Conservation (phyloP, 2,888 invertebrate species). For the Cephonodes hylas region DNA sequence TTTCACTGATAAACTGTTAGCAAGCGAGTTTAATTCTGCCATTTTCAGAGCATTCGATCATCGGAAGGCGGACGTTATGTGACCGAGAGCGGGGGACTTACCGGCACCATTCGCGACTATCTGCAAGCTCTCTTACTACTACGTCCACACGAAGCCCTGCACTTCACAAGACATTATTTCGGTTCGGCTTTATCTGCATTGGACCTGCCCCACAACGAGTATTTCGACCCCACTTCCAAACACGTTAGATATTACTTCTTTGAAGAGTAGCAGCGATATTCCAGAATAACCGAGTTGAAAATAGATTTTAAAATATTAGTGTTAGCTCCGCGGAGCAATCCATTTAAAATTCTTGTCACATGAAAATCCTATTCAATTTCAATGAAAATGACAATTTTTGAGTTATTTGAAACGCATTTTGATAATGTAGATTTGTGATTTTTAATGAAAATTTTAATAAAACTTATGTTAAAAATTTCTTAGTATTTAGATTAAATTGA, state of each 20-base stretch:
- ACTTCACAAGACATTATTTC: slow-evolving; percentile 81
- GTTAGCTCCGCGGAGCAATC: not conserved
- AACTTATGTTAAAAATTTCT: not conserved
- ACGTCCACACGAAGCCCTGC: slow-evolving; percentile 78
- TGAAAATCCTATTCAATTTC: slow-evolving; percentile 6
- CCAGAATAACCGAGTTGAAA: slow-evolving; percentile 11
- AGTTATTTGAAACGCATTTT: slow-evolving; percentile 2
- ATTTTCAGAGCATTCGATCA: slow-evolving; percentile 61
- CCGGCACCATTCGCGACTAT: slow-evolving; percentile 81
- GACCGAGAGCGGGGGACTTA: slow-evolving; percentile 79
- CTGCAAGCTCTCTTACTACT: slow-evolving; percentile 80
- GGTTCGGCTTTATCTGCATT: slow-evolving; percentile 67
- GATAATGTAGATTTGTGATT: not conserved
- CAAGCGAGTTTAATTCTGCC: not conserved
- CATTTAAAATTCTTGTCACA: slow-evolving; percentile 9
- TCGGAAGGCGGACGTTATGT: slow-evolving; percentile 81
- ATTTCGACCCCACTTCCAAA: slow-evolving; percentile 64
- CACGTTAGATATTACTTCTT: slow-evolving; percentile 71
- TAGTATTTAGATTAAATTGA: not conserved
- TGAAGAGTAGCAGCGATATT: slow-evolving; percentile 46
- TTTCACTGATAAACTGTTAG: not conserved
- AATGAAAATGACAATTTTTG: not conserved
- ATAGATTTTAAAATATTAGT: slow-evolving; percentile 1
- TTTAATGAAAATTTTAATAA: not conserved
- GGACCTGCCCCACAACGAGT: slow-evolving; percentile 73